Conservation (phyloP, 2,113 vertebrate species). For the Melanerpes aurifrons region DNA sequence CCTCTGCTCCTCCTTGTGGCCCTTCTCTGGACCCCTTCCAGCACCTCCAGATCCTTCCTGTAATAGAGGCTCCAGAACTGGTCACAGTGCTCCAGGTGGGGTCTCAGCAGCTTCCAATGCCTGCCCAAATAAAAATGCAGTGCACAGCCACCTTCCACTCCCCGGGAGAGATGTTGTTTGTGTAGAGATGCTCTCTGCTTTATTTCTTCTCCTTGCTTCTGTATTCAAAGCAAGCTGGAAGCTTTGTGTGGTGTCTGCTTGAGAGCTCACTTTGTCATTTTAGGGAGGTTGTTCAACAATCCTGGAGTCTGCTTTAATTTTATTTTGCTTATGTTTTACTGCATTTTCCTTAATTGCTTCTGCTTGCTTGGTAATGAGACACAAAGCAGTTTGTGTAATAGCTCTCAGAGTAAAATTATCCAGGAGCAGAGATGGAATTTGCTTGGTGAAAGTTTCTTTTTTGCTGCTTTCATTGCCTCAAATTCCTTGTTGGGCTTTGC, state of each 20-base stretch:
- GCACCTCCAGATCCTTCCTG: too few species aligned
- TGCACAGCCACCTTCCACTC: background rate
- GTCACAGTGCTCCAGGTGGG: too few species aligned
- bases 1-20: too few species aligned
- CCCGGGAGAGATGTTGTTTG: background rate
- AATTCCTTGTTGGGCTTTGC: background rate
- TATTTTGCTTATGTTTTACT: conserved; percentile 33
- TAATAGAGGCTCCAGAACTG: too few species aligned
- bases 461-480: background rate
- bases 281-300: background rate
- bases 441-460: conserved; percentile 23
- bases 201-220: background rate
- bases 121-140: background rate
- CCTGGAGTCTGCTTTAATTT: conserved; percentile 2
- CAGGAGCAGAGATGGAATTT: conserved; percentile 33
- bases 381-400: conserved; percentile 16
- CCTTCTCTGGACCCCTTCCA: too few species aligned
- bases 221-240: background rate
- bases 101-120: too few species aligned
- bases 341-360: conserved; percentile 57
- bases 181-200: background rate
- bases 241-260: background rate
- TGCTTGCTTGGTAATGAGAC: conserved; percentile 47
- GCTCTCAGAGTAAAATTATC: background rate
- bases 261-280: background rate